Base-by-base conservation (phyloP, 2,888 invertebrate genomes). In the Antitype chi region DNA sequence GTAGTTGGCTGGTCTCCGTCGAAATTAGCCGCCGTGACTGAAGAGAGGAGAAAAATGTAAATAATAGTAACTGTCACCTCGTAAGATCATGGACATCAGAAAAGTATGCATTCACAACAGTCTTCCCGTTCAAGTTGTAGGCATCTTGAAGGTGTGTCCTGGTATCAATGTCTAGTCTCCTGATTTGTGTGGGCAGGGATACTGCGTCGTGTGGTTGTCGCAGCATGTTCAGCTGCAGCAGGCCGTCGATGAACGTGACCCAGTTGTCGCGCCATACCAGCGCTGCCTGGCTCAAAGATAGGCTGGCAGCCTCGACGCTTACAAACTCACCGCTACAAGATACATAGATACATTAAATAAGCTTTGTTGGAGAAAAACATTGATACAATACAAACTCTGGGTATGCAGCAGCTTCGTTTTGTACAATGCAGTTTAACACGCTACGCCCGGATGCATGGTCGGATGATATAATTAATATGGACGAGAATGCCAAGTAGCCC, bases 191-290 rank as follows among this genome's bases (percentile, higher is more conserved):
- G 1, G 98, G 98, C 25, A 98, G 93, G 55, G 97, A 94, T 0
- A 98, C 94, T 0, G 97, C 96, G 69, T 97, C 96, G 7, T 97
- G 95, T 32, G 97, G 95, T 74, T 97, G 94, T 55, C 97, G 97
- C 25, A 98, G 89, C 15, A 98, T 96, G 68, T 97, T 96, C 77
- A 98, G 97, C 94, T 99, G 99, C 28, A 99, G 94, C 97, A 99
- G 97, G 0, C 98, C 97, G 92, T 99, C 99, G 88, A 99, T 96
- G 89, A 98, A 98, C 7, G 98, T 97, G 0, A 98, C 97, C 98
- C 98, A 64, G 43, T 64, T 64, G 43, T 64, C 64, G 1, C 32
- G 43, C 64, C 98, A 98, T 55, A 92, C 89, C 96, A 97, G 80
- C 49, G 88, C 76, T 2, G 94, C 96, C 32, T 89, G 87, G 3